Percentiles rank a stretch among this genome's conserved stretches.
Evolutionary conservation across 2,113 vertebrate genomes (phyloP).

Genomic region (Aviceda subcristata): DNA sequence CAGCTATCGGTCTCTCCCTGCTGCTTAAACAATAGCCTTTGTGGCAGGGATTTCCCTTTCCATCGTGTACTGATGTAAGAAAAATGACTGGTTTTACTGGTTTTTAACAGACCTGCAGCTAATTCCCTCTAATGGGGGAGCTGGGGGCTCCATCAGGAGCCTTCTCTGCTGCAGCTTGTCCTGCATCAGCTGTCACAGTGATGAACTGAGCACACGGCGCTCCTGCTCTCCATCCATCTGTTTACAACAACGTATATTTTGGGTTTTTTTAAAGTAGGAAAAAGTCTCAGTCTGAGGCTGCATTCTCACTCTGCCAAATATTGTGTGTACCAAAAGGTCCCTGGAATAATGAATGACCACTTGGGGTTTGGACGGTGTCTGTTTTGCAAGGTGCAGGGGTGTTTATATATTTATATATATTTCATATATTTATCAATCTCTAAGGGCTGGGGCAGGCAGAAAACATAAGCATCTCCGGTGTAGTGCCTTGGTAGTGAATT

Average conservation of each 20-base stretch:
- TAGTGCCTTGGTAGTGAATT: not conserved
- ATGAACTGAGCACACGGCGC: too few species aligned
- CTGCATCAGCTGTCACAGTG: not conserved
- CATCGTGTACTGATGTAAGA: not conserved
- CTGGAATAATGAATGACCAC: fast-evolving
- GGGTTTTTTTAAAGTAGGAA: not conserved
- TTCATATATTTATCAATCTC: not conserved
- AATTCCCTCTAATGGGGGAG: not conserved
- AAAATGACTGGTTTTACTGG: not conserved
- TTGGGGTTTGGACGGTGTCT: not conserved
- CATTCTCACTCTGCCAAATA: not conserved
- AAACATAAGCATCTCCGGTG: fast-evolving
- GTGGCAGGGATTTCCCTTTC: not conserved
- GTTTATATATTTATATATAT: not conserved
- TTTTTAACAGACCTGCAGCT: not conserved
- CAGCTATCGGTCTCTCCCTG: not conserved
- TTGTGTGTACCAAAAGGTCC: fast-evolving
- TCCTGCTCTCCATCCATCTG: not conserved
- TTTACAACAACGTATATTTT: not conserved
- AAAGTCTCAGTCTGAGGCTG: not conserved
- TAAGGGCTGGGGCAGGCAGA: not conserved
- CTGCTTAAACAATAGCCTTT: not conserved
- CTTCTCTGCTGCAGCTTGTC: not conserved
- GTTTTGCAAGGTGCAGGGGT: not conserved
- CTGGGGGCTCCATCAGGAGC: not conserved